Base-by-base conservation (phyloP, 1,140 invertebrate genomes). In the Limonius californicus region DNA sequence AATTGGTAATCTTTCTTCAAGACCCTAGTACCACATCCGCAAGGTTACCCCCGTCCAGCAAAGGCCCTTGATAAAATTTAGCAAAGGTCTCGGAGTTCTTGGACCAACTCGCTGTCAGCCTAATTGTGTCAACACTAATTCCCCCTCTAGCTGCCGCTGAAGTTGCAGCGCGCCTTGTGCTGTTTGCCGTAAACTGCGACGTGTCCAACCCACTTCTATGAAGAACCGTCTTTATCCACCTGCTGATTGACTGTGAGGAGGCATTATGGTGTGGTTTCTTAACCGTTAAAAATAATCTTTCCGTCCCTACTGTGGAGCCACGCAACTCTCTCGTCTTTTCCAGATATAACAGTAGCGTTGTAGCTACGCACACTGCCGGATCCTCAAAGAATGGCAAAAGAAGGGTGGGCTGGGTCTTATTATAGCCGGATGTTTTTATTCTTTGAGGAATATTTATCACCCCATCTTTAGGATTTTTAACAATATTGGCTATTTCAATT, bases 191-290 rank as follows among this genome's bases (percentile, higher is more conserved):
- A 50, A 68, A 71, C 18, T 68, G 56, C 14, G 39, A 27, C 14
- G 61, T 68, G 59, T 71, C 67, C 11, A 71, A 59, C 11, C 67
- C 68, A 35, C 63, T 57, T 2, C 59, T 58, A 9, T 23, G 23
- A 2, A 70, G 45, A n/a, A 42, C 27, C 9, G 8, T 14, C 43
- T 68, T 70, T 11, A 71, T 62, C 70, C 65, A 70, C 9, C 66
- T 57, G 32, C 62, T 63, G 21, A 71, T 66, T 6, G 66, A 59
- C 60, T 71, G 68, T 32, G 66, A 18, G 6, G 63, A 47, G 19
- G 68, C 70, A 23, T 43, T 11, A 23, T 54, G 59, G 50, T 50
- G 39, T 18, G 63, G 54, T 57, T 61, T 65, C 20, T 50, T 65
- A 57, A 50, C 14, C 27, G 59, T 65, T 27, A 65, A 42, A 21